Base-by-base conservation (phyloP, 2,113 vertebrate species). In the Brienomyrus longianalis region DNA sequence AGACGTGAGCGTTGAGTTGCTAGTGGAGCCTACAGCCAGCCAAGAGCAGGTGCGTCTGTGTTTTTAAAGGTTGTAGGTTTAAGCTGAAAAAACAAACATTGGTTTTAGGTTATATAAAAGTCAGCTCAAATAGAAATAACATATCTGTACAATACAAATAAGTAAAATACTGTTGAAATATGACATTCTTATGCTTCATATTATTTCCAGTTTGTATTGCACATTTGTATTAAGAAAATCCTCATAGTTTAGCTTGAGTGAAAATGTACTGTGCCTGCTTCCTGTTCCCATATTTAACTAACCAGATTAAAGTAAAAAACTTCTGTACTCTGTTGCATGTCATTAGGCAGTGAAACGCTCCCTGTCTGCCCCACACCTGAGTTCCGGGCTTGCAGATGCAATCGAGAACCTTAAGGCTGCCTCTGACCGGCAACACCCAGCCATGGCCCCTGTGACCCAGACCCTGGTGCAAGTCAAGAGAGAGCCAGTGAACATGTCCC, bases 381-480 rank as follows among this genome's bases (percentile, higher is more conserved):
- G 92, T 90, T 23, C 74, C 88, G 91, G 91, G 92, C 91, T 86
- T 86, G 91, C 93, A 90, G 7, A 84, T 27, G 2, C 0, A 0
- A 90, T 94, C 88, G 94, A 92, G 89, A 83, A 96, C 93, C 93
- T 95, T 43, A 92, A 92, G 92, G 94, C 88, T 89, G 92, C 91
- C 89, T 91, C 95, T 88, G 93, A 94, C 91, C 92, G 94, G 70
- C 3, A 96, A 89, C 86, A 91, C 74, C 80, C 92, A 89, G 94
- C 94, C 91, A 94, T 91, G 90, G 56, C 10, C 50, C 50, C 50
- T 9, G 51, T n/a, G 23, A 43, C 35, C 19, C 17, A 11, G 15
- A 35, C 31, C 27, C 7, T n/a, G 27, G n/a, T 48, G 54, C 11
- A 2, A 54, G 19, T 52, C 45, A 21, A 51, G n/a, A 51, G 17